These are phyloP conservation scores for Buceros bicornis DNA, from an alignment of 2,797 vertebrate genomes.

Conservation along the genomic window DNA sequence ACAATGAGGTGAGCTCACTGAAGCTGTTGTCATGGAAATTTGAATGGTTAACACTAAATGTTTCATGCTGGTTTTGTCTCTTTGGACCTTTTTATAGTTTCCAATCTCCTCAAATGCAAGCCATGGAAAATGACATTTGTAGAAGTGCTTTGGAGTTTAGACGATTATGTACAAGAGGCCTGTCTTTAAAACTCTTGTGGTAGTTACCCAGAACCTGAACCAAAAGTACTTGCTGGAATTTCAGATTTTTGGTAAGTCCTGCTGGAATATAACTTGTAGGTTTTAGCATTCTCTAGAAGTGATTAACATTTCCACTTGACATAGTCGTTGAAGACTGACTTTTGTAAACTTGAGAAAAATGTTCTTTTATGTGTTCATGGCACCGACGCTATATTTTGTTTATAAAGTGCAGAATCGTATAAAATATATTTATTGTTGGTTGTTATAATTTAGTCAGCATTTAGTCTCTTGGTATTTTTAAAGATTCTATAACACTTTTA, in stretches of 20 bases:
- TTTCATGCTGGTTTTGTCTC: slow-evolving; percentile 50
- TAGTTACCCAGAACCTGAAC: not conserved
- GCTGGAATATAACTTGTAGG: not conserved
- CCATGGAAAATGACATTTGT: slow-evolving; percentile 17
- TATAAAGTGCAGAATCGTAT: not conserved
- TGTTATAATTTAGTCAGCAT: not conserved
- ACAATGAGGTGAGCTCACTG: not conserved
- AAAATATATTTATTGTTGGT: not conserved
- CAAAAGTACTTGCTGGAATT: not conserved
- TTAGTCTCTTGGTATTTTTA: not conserved
- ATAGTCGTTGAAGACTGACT: not conserved
- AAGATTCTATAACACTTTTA: not conserved
- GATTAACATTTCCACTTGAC: not conserved
- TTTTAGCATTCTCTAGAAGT: not conserved
- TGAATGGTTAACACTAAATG: not conserved
- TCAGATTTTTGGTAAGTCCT: not conserved
- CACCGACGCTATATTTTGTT: not conserved
- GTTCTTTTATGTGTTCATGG: not conserved
- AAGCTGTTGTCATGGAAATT: slow-evolving; percentile 16
- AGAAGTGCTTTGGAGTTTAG: not conserved
- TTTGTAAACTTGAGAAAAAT: not conserved
- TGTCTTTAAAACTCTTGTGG: not conserved
- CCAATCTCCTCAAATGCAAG: not conserved
- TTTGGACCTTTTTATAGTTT: slow-evolving; percentile 21
- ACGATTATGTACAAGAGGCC: not conserved